Evolutionary conservation across 1,140 invertebrate species (phyloP), one percentile per base, ranked within the genome.

Genomic region (Wiebesia pumilae): DNA sequence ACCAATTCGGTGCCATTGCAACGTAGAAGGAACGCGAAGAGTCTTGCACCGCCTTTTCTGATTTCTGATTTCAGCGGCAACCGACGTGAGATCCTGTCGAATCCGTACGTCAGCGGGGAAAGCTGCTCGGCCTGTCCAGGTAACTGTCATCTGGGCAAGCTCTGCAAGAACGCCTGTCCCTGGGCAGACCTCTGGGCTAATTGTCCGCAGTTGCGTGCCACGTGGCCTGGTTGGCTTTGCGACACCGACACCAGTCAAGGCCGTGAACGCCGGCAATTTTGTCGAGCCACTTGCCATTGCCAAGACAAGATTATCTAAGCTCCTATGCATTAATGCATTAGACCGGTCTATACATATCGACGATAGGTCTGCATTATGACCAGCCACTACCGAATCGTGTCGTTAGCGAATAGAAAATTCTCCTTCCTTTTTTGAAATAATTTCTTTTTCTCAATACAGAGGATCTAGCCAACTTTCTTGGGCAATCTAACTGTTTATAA

Each of bases 91-190:
- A 92, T 94, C 75, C 91, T 96, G 10, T 95, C 96, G 3, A 94
- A 92, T 58, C 97, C 97, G 0, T 97, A 97, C 92, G 94, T 94
- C 89, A 92, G 93, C 9, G 96, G 96, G 0, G 91, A 94, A 62
- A 94, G 95, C 0, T 97, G 97, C 89, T 93, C 91, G 30, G 94
- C 94, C 38, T 97, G 97, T 90, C 94, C 95, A 58, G 91, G 94
- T n/a, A 91, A 95, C 83, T 97, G 97, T 91, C 90, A 94, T 79
- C 91, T 94, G 19, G 95, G 94, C 43, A 95, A 95, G 89, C 94
- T 97, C 0, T 97, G 97, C 92, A 96, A 95, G 35, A 97, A 97
- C 94, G 90, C 95, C 0, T 97, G 97, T 91, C 94, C 95, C 19
- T 95, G 94, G 82, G 95, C 95, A 43, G 96, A 97, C 90, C 92